Evolutionary conservation across 2,888 invertebrate genomes (phyloP), one percentile per base, ranked within the genome.

Genomic region (Homarus gammarus): DNA sequence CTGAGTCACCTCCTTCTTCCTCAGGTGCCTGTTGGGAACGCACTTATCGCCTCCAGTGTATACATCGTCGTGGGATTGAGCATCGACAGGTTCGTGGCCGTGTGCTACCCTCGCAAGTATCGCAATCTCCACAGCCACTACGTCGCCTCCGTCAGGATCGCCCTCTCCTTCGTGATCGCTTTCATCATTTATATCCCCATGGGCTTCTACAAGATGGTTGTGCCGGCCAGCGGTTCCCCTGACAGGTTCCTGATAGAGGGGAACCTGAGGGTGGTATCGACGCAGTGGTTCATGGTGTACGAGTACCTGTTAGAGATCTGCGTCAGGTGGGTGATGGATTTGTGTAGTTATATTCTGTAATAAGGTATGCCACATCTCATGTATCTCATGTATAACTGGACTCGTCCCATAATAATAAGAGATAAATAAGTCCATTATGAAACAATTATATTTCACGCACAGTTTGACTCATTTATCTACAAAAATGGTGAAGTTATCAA

Each of bases 31-130:
- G 92, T 95, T 87, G 94, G 94, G 38, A 95, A 95, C 92, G 94
- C 94, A 0, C 93, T 94, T 92, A 95, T 95, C 94, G 94, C 94
- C 6, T 93, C 94, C 36, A 94, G 94, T 81, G 94, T 95, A 12
- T 94, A 94, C 93, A 93, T 94, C 84, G 94, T 95, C 6, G 94
- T 95, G 6, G 94, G 94, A 73, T 93, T 95, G n/a, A 95, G 95
- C 10, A 93, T 95, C 31, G 94, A 94, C 91, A 93, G 95, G 56
- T 95, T 94, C 93, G 94, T 94, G 92, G 94, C 94, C 2, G 94
- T 94, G 10, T 94, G 94, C 92, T 93, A 93, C 56, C 94, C 94
- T 22, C 93, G 93, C 8, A 93, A 93, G 75, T 94, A 94, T 92
- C 93, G 93, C 81, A 93, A 93, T 88, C 93, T 94, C 36, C 93